Base-by-base conservation (phyloP, 2,113 vertebrate species). In the Jaculus jaculus region DNA sequence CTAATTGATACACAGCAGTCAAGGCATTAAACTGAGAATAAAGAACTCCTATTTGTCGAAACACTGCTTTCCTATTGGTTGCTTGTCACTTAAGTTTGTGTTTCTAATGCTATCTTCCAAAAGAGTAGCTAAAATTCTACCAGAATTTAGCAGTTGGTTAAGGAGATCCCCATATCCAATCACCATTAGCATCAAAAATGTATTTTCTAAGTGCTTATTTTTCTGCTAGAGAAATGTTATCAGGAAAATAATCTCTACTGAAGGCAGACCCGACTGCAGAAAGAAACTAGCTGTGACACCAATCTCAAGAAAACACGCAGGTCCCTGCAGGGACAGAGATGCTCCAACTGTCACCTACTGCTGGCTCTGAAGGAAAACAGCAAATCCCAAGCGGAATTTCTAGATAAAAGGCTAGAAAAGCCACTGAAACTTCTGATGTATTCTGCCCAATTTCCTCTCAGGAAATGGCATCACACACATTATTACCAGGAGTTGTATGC, bases 191-290 rank as follows among this genome's bases (percentile, higher is more conserved):
- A 80, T 37, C 79, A 92, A 92, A 86, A 71, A 79, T 32, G 15
- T 32, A 77, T 60, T 95, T 89, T 84, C 39, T 75, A 87, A 91
- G 54, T 26, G 37, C 26, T 61, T 58, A 63, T n/a, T 95, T 68
- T 54, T 18, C 24, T 30, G 39, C 26, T 87, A 58, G 75, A 42
- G 32, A 83, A 54, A 83, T 87, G 39, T 87, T 87, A 94, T 84
- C 87, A 92, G 42, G 30, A 47, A 93, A 73, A 90, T 58, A 74
- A 94, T 73, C 82, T 91, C 84, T 81, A 84, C 69, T 81, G 69
- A 75, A 88, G 78, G 93, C 47, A 93, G 68, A 91, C 89, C 24
- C 81, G 84, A 39, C 2, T 42, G 30, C 65, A 47, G 42, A 88
- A 74, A 91, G 72, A 30, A 84, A 81, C 23, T 39, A 78, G 73